phyloP scores from a whole-genome alignment of 2,113 vertebrate species.

The Pedionomus torquatus region DNA sequence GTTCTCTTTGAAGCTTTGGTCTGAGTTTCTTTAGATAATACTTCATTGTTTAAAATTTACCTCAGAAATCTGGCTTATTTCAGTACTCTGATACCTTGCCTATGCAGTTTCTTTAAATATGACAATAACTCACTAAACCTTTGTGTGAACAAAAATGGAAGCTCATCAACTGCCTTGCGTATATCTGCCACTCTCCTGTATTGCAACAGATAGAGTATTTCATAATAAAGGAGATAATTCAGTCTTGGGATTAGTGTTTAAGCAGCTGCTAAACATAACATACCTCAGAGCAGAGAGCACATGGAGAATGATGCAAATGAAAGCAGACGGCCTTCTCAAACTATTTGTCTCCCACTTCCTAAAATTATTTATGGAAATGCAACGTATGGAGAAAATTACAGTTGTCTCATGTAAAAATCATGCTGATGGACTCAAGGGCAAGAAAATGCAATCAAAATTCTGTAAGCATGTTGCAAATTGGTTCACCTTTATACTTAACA shows the following conservation, averaged over 20 bases:
- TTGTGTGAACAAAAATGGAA: not conserved
- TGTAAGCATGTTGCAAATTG: not conserved
- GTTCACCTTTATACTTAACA: not conserved
- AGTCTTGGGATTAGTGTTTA: not conserved
- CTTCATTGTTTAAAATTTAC: not conserved
- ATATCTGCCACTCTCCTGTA: not conserved
- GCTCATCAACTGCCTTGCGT: not conserved
- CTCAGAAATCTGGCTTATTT: not conserved
- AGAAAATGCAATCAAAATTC: not conserved
- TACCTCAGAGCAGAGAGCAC: not conserved
- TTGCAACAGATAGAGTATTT: not conserved
- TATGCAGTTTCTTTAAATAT: not conserved
- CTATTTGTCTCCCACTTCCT: not conserved
- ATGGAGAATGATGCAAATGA: conserved; percentile 1
- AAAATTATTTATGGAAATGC: conserved; percentile 12
- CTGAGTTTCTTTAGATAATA: not conserved
- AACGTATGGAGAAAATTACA: not conserved
- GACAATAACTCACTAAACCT: not conserved
- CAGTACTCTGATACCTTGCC: not conserved
- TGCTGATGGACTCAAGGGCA: not conserved
- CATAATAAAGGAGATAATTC: not conserved
- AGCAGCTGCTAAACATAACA: not conserved
- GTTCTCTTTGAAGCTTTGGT: not conserved
- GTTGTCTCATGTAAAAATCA: not conserved
- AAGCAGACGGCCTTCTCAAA: not conserved